Conservation (phyloP, 2,113 vertebrate genomes). For the Herpetotheres cachinnans region DNA sequence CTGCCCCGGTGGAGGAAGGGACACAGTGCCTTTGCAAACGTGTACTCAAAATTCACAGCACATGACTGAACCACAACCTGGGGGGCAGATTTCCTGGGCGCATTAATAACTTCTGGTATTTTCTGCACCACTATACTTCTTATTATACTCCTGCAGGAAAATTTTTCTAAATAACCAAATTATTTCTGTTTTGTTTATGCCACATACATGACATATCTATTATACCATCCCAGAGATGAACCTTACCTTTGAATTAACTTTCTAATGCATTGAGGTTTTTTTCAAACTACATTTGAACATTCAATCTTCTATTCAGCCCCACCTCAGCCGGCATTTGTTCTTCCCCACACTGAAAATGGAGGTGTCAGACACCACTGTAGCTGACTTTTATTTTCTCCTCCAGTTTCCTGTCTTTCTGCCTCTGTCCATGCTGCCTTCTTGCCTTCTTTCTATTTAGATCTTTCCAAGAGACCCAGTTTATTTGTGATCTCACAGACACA, state of each 20-base stretch:
- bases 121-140: neutral
- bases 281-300: neutral
- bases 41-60: neutral
- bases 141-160: neutral
- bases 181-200: neutral
- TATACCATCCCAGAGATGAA: neutral
- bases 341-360: neutral
- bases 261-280: neutral
- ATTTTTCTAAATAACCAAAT: neutral
- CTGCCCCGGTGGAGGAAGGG: neutral
- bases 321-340: neutral
- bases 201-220: rapidly evolving
- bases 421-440: neutral
- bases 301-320: neutral
- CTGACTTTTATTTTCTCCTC: neutral
- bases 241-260: neutral
- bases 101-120: neutral
- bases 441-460: neutral
- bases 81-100: neutral
- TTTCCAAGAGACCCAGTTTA: neutral
- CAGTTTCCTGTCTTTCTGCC: neutral
- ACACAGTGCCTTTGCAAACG: rapidly evolving
- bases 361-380: neutral
- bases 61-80: neutral
- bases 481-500: neutral